Percentiles rank a stretch among this genome's conserved stretches.
Conservation (phyloP, 2,113 vertebrate genomes). For the Lophius piscatorius region DNA sequence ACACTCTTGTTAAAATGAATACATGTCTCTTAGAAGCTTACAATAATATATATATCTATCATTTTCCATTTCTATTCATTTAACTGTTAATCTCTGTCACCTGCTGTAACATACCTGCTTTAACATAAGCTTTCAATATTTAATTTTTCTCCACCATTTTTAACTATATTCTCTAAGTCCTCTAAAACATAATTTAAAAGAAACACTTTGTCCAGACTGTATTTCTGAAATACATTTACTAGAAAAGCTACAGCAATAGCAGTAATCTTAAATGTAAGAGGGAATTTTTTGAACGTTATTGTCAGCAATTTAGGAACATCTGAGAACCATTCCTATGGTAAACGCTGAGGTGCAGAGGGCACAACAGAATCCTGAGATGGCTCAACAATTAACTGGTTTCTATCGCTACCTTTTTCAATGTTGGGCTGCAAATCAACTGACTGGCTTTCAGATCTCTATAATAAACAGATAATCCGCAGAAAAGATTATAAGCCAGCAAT, state of each 20-base stretch:
- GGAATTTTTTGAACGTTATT: constrained; percentile 12
- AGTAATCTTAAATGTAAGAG: constrained; percentile 10
- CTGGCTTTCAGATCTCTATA: constrained; percentile 45
- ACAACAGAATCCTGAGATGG: constrained; percentile 31
- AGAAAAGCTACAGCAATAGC: constrained; percentile 13
- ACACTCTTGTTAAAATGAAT: background rate
- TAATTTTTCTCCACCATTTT: constrained; percentile 2
- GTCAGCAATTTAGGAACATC: constrained; percentile 17
- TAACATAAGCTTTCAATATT: background rate
- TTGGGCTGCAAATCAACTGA: constrained; percentile 56
- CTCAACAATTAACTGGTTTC: constrained; percentile 43
- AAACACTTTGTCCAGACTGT: constrained; percentile 15
- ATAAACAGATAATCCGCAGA: constrained; percentile 64
- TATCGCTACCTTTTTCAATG: constrained; percentile 36
- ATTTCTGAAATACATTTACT: constrained; percentile 28
- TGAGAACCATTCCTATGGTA: constrained; percentile 1
- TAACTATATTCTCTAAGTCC: constrained; percentile 12
- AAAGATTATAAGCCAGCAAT: constrained; percentile 62
- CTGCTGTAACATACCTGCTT: constrained; percentile 6
- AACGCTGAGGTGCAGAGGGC: constrained; percentile 10
- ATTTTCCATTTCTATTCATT: background rate
- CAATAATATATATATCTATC: background rate
- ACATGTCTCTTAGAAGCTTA: background rate
- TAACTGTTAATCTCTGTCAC: constrained; percentile 7
- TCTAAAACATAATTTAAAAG: constrained; percentile 24